Evolutionary conservation across 37 sponge, comb jelly and placozoan genomes (phyloP).

Genomic region (Petrosia ficiformis): DNA sequence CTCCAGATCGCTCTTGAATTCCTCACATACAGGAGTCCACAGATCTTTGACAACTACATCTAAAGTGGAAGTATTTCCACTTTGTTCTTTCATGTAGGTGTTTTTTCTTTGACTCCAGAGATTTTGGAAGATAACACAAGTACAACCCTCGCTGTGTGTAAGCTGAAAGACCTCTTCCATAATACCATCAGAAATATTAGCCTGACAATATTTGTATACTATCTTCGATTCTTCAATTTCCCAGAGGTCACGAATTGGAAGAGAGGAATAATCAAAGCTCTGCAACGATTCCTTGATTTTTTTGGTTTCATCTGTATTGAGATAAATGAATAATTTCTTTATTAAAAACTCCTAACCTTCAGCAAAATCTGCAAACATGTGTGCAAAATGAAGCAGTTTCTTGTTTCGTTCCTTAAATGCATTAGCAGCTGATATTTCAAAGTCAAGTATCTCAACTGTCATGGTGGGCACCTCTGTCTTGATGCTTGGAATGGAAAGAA

Average conservation of each 20-base stretch:
- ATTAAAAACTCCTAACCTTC: neutral
- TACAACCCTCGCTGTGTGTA: neutral
- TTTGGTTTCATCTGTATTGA: neutral
- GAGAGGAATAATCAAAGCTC: neutral
- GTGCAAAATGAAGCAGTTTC: neutral
- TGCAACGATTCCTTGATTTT: neutral
- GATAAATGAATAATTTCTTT: neutral
- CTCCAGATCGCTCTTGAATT: neutral
- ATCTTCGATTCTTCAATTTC: neutral
- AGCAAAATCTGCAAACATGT: neutral
- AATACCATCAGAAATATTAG: neutral
- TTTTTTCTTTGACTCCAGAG: neutral
- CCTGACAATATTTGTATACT: neutral
- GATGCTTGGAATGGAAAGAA: no score
- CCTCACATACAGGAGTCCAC: neutral
- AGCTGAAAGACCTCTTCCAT: neutral
- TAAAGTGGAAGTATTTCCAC: neutral
- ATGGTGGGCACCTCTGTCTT: no score
- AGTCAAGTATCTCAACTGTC: neutral
- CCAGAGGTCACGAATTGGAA: neutral
- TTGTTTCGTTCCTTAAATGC: neutral
- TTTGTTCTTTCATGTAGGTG: neutral
- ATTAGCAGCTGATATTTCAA: neutral
- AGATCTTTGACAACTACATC: neutral
- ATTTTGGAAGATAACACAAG: neutral